Base-by-base conservation (phyloP, 2,113 vertebrate species). In the Hydropotes inermis region DNA sequence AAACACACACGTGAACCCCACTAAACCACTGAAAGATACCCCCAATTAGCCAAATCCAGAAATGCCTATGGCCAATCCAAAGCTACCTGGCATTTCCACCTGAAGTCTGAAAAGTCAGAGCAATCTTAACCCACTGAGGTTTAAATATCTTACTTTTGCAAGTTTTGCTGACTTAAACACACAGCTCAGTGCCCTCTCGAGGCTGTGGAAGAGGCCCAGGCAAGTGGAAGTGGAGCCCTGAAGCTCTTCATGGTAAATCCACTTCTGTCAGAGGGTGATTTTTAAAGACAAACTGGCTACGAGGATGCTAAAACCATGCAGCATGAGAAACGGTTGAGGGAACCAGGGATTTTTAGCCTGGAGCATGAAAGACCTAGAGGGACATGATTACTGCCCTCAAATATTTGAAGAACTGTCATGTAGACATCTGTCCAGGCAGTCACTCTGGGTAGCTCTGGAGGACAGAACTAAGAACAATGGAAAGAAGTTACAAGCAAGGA, bases 401-500 rank as follows among this genome's bases (percentile, higher is more conserved):
- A 58, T 83, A 94, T 94, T 85, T 94, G 60, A 94, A 95, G 52
- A 43, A 67, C 47, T 96, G 17, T 67, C 91, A 30, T 36, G 61
- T 82, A 57, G 61, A 81, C 11, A 27, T 74, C 16, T 87, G 67
- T 91, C 55, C 19, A 92, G 55, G 3, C 43, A 87, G 50, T 87
- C 47, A 76, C 54, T 87, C 39, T 74, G 64, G 60, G 43, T n/a
- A 92, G 10, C 58, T 95, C 45, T 67, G 27, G 74, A 95, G 55
- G 50, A 81, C 25, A 94, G 81, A 95, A 96, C 74, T 64, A 94
- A 67, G 88, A 96, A 84, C 45, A 84, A n/a, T 39, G 19, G 27
- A 33, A 91, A 79, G 39, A 95, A 90, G 9, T 84, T 90, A 21
- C 81, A 92, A 94, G 54, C 13, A 89, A 95, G 23, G 21, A 78